Conservation (phyloP, 2,888 invertebrate genomes). For the Cenopis cana region DNA sequence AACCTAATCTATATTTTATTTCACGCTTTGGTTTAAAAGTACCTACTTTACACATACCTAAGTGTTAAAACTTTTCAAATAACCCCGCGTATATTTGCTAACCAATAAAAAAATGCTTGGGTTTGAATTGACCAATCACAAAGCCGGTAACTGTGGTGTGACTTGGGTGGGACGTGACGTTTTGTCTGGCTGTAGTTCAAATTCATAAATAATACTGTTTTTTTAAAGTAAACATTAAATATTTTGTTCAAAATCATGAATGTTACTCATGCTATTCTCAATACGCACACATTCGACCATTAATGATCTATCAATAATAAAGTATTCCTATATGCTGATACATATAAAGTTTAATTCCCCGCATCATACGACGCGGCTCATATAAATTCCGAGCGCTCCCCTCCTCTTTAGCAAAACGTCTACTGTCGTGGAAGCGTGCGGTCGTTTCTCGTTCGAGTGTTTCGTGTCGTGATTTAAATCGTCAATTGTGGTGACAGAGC, state of each 20-base stretch:
- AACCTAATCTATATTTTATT: no score
- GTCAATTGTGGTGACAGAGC: conserved; percentile 73
- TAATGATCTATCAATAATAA: conserved; percentile 48
- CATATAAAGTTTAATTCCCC: conserved; percentile 73
- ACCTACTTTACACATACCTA: no score
- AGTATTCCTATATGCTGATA: conserved; percentile 61
- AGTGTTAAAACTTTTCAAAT: no score
- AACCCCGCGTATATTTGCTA: conserved; percentile 57
- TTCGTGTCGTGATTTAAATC: conserved; percentile 64
- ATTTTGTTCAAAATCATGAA: conserved; percentile 45
- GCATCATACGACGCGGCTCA: conserved; percentile 80
- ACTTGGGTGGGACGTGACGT: conserved; percentile 72
- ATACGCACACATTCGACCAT: conserved; percentile 13
- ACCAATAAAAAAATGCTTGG: conserved; percentile 63
- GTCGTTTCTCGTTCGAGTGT: conserved; percentile 66
- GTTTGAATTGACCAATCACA: conserved; percentile 67
- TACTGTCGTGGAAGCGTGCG: conserved; percentile 62
- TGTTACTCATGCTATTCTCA: conserved; percentile 19
- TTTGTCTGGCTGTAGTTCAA: conserved; percentile 55
- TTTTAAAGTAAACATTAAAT: conserved; percentile 58
- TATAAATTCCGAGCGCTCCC: conserved; percentile 76
- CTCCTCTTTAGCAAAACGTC: conserved; percentile 79
- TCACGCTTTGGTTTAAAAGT: no score
- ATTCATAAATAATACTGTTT: conserved; percentile 52
- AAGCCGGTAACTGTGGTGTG: conserved; percentile 75